Conservation (phyloP, 2,113 vertebrate species). For the Neoarius graeffei region DNA sequence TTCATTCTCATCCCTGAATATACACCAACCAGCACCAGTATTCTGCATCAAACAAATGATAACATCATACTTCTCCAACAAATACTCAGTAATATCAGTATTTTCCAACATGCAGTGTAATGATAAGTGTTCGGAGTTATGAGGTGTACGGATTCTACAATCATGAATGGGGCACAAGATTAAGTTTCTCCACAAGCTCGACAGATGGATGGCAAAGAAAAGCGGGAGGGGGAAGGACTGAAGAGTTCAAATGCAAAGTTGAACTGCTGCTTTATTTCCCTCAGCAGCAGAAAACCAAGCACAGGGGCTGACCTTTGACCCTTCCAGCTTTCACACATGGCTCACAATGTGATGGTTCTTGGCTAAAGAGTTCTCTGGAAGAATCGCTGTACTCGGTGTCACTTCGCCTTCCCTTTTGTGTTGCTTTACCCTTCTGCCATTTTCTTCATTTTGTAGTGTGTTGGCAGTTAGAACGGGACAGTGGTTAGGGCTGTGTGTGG, state of each 20-base stretch:
- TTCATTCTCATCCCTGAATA: no score
- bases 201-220: not conserved
- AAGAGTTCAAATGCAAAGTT: slow-evolving; percentile 22
- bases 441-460: slow-evolving; percentile 1
- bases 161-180: not conserved
- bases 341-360: not conserved
- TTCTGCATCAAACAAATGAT: not conserved
- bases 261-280: slow-evolving; percentile 16
- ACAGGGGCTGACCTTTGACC: slow-evolving; percentile 34
- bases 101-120: not conserved
- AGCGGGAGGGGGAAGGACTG: not conserved
- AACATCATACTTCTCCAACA: not conserved
- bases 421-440: slow-evolving; percentile 13
- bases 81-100: not conserved
- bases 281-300: slow-evolving; percentile 10
- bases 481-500: not conserved
- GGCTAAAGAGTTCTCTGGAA: slow-evolving; percentile 16
- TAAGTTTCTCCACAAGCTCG: not conserved
- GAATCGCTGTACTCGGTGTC: not conserved
- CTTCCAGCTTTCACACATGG: slow-evolving; percentile 17
- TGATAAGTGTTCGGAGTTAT: not conserved
- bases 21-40: not conserved
- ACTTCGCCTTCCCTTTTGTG: slow-evolving; percentile 19
- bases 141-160: not conserved
- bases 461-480: slow-evolving; percentile 3